Percentiles rank a stretch among this genome's conserved stretches.
These are phyloP conservation scores for Hirtodrosophila trivittata DNA, from an alignment of 2,888 invertebrate species.

Conservation along the genomic window DNA sequence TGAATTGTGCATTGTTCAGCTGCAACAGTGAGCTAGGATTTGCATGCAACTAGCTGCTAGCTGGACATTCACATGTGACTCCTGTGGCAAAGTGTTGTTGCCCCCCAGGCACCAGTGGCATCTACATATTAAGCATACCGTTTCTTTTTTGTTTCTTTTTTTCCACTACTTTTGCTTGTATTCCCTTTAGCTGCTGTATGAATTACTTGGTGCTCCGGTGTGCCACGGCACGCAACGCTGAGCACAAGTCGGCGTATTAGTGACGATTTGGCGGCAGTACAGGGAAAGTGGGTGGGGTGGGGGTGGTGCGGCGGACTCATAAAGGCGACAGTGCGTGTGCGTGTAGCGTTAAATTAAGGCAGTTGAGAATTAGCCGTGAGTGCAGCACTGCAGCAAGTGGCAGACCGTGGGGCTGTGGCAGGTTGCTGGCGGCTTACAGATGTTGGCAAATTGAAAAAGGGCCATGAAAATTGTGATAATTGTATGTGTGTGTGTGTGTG, in stretches of 20 bases:
- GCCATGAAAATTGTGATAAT: conserved; percentile 10
- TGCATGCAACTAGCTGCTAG: conserved; percentile 50
- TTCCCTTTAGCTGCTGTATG: conserved; percentile 28
- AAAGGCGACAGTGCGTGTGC: conserved; percentile 62
- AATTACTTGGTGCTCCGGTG: conserved; percentile 48
- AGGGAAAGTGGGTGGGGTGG: not conserved
- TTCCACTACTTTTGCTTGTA: conserved; percentile 8
- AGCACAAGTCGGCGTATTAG: conserved; percentile 72
- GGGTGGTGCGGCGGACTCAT: not conserved
- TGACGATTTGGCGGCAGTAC: conserved; percentile 67
- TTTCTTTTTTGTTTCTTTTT: conserved; percentile 5
- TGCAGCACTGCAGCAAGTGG: conserved; percentile 38
- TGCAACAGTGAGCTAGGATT: conserved; percentile 49
- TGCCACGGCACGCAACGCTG: conserved; percentile 65
- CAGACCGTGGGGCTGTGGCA: too few relatives aligned
- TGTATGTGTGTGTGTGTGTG: conserved; percentile 4
- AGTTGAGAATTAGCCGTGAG: conserved; percentile 32
- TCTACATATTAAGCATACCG: conserved; percentile 43
- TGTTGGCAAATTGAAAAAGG: conserved; percentile 49
- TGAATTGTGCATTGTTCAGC: conserved; percentile 57
- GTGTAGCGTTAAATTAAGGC: conserved; percentile 72
- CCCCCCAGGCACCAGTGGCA: conserved; percentile 11
- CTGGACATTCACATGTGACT: conserved; percentile 51
- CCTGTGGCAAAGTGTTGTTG: conserved; percentile 15
- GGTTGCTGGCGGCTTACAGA: too few relatives aligned